Evolutionary conservation across 1,140 invertebrate genomes (phyloP).

Genomic region (Maconellicoccus hirsutus): DNA sequence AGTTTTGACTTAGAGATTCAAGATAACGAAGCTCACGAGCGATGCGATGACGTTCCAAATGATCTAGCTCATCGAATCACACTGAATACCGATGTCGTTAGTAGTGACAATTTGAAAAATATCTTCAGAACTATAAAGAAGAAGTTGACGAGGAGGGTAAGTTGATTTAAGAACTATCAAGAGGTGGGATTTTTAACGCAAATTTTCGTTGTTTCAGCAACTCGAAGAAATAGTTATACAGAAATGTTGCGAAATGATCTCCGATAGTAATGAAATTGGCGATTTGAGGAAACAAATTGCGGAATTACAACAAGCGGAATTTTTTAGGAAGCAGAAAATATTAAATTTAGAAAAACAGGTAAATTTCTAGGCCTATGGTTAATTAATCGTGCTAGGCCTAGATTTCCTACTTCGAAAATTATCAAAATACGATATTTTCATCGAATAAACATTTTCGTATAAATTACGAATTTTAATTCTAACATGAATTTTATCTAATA

Average conservation of each 20-base stretch:
- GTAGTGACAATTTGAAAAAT: background rate
- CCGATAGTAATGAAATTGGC: constrained; percentile 6
- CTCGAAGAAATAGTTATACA: background rate
- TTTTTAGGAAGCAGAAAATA: background rate
- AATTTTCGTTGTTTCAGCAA: constrained; percentile 7
- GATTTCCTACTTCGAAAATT: too few relatives aligned
- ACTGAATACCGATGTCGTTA: background rate
- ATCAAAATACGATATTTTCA: too few relatives aligned
- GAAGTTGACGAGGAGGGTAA: background rate
- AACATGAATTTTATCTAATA: too few relatives aligned
- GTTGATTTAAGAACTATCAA: background rate
- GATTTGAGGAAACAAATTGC: background rate
- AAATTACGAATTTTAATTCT: too few relatives aligned
- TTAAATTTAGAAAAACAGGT: constrained; percentile 14
- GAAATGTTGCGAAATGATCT: constrained; percentile 12
- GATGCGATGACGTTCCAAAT: background rate
- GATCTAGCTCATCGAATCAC: background rate
- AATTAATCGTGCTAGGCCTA: too few relatives aligned
- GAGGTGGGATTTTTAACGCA: background rate
- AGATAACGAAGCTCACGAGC: too few relatives aligned
- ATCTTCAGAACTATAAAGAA: background rate
- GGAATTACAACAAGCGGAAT: background rate
- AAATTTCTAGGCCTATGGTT: background rate
- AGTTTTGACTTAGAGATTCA: too few relatives aligned
- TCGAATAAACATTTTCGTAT: too few relatives aligned